Evolutionary conservation across 2,113 vertebrate genomes (phyloP).

Genomic region (Rhinolophus sinicus): DNA sequence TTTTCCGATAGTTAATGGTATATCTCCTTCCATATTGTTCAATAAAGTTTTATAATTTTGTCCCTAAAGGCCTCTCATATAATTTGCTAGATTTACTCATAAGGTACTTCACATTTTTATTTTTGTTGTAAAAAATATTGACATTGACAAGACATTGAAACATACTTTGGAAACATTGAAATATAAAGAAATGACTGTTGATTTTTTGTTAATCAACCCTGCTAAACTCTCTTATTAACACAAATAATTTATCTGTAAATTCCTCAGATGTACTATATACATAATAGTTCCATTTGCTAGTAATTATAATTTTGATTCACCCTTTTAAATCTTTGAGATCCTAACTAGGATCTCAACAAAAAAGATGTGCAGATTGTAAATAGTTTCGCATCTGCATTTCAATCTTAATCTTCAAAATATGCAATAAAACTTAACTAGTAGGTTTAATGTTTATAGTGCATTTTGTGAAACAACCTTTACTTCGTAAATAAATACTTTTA

Average conservation of each 20-base stretch:
- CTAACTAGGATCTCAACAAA: background rate
- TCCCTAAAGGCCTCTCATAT: background rate
- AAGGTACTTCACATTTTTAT: background rate
- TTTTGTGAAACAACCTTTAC: background rate
- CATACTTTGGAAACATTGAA: background rate
- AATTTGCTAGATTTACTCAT: background rate
- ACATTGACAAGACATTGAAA: background rate
- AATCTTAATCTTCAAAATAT: background rate
- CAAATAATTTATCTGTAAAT: background rate
- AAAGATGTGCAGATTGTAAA: background rate
- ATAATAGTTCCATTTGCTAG: background rate
- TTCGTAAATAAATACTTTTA: background rate
- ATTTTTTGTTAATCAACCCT: slow-evolving; percentile 2
- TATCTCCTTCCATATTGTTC: background rate
- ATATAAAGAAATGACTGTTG: background rate
- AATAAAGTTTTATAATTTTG: background rate
- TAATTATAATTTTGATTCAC: slow-evolving; percentile 31
- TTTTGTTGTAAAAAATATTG: background rate
- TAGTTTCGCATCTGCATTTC: background rate
- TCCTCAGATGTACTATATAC: background rate
- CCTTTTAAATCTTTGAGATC: background rate
- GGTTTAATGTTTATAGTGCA: background rate
- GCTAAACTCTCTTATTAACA: background rate
- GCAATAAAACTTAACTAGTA: background rate
- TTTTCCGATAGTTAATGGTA: background rate